Evolutionary conservation across 23 tunicate species (phyloP).

Genomic region (Halocynthia roretzi): DNA sequence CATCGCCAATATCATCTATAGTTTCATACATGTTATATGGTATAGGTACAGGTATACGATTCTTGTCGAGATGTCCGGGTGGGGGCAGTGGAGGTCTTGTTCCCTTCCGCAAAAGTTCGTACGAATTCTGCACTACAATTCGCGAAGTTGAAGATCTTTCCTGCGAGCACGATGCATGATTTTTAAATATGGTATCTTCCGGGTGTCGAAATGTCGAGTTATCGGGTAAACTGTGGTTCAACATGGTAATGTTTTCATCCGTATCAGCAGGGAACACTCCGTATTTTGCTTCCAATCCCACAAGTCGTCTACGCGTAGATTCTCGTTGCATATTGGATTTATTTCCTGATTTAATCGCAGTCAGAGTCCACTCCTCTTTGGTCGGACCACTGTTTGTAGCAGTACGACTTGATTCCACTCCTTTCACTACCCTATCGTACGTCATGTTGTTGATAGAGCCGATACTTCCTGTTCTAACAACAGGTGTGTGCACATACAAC

Average conservation of each 20-base stretch:
- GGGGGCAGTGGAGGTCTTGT: constrained; percentile 17
- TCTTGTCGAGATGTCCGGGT: neutral
- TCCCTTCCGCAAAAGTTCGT: constrained; percentile 1
- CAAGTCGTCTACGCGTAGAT: neutral
- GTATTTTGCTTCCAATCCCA: neutral
- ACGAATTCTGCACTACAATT: neutral
- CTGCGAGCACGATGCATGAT: neutral
- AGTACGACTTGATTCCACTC: neutral
- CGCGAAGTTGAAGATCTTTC: neutral
- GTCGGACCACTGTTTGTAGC: neutral
- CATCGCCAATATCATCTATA: neutral
- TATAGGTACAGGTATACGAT: too few relatives aligned
- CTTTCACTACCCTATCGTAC: constrained; percentile 8
- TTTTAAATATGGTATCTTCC: neutral
- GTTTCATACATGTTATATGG: constrained; percentile 6
- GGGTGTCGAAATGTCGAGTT: neutral
- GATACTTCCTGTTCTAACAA: neutral
- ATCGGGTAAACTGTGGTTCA: too few relatives aligned
- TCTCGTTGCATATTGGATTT: constrained; percentile 9
- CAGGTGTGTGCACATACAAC: neutral
- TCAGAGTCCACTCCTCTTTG: neutral
- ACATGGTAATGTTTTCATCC: neutral
- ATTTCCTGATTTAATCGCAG: neutral
- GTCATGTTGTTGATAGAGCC: constrained; percentile 17
- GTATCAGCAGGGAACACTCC: neutral